A percentile compares a stretch with the other conserved stretches of the same genome.
These are phyloP conservation scores for Oasisia sp. DNA, from an alignment of 2,888 invertebrate species.

Conservation along the genomic window DNA sequence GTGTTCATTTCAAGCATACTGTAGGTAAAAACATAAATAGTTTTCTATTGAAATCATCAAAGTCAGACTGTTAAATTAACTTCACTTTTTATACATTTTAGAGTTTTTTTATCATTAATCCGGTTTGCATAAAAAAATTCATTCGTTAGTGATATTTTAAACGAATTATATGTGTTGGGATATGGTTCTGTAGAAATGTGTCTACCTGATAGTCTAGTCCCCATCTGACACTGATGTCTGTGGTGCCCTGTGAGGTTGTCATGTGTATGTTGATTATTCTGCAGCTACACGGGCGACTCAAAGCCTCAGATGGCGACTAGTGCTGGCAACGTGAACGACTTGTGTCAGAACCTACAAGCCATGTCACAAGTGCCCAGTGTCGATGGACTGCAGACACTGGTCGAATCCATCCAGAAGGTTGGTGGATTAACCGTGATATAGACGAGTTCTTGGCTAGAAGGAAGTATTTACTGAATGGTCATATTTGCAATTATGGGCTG, in stretches of 20 bases:
- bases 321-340: background rate
- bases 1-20: background rate
- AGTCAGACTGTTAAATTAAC: background rate
- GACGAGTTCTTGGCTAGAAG: background rate
- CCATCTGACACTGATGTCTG: background rate
- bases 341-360: slow-evolving; percentile 5
- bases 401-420: slow-evolving; percentile 40
- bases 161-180: no score
- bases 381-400: slow-evolving; percentile 32
- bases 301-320: background rate
- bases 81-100: background rate
- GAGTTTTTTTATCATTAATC: background rate
- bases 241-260: background rate
- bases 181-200: no score
- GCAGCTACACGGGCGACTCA: background rate
- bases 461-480: background rate
- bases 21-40: background rate
- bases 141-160: background rate
- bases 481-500: no score
- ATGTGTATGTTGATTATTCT: background rate
- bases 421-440: no score
- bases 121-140: background rate
- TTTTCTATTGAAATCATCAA: background rate
- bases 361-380: background rate
- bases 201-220: background rate